A percentile compares a stretch with the other conserved stretches of the same genome.
phyloP scores from a whole-genome alignment of 2,888 invertebrate genomes.

The Oasisia sp. region DNA sequence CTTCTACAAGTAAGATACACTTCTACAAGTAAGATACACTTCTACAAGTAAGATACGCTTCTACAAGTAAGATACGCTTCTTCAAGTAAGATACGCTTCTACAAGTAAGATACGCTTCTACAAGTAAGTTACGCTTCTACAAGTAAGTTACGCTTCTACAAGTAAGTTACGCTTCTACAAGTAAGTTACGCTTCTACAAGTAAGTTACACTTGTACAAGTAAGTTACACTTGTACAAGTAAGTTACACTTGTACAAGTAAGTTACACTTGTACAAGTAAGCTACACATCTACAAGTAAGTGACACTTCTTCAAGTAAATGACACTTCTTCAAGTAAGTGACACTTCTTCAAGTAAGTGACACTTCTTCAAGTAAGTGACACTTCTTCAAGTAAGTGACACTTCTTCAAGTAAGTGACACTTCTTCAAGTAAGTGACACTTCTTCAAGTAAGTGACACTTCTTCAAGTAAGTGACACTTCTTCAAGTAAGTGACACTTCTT shows the following conservation, averaged over 20 bases:
- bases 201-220: not conserved
- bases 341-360: not conserved
- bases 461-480: too few species aligned
- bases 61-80: too few species aligned
- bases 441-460: too few species aligned
- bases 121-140: conserved; percentile 82
- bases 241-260: not conserved
- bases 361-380: not conserved
- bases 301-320: too few species aligned
- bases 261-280: too few species aligned
- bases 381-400: not conserved
- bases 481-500: too few species aligned
- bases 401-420: not conserved
- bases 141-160: conserved; percentile 46
- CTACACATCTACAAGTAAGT: too few species aligned
- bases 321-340: conserved; percentile 76
- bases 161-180: not conserved
- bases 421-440: not conserved
- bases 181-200: not conserved
- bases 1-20: not conserved
- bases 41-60: not conserved
- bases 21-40: not conserved
- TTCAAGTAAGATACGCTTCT: too few species aligned
- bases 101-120: too few species aligned
- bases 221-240: not conserved